Conservation (phyloP, 2,888 invertebrate species). For the Gryllus longicercus region DNA sequence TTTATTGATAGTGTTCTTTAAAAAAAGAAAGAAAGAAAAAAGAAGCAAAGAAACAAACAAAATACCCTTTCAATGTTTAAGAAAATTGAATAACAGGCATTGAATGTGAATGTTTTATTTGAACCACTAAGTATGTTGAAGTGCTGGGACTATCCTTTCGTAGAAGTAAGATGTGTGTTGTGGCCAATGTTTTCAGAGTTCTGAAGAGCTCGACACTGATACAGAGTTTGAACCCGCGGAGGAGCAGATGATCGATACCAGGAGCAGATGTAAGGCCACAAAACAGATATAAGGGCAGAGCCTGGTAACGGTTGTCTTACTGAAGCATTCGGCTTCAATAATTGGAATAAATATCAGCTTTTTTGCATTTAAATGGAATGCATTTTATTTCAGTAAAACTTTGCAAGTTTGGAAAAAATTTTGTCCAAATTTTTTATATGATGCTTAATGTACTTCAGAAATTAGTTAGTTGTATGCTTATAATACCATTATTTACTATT, state of each 20-base stretch:
- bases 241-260: conserved; percentile 64
- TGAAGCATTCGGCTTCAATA: too few relatives aligned
- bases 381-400: too few relatives aligned
- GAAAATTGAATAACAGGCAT: neutral
- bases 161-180: conserved; percentile 34
- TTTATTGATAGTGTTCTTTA: too few relatives aligned
- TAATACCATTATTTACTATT: too few relatives aligned
- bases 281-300: neutral
- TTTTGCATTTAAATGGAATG: too few relatives aligned
- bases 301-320: conserved; percentile 7
- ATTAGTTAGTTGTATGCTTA: too few relatives aligned
- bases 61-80: too few relatives aligned
- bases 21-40: too few relatives aligned
- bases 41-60: neutral
- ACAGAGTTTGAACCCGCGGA: conserved; percentile 67
- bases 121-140: neutral
- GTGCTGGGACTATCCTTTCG: conserved; percentile 22
- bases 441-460: too few relatives aligned
- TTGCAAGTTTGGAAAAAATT: too few relatives aligned
- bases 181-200: conserved; percentile 51
- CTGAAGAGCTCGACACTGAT: conserved; percentile 65
- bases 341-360: too few relatives aligned
- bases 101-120: neutral
- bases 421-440: too few relatives aligned
- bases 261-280: conserved; percentile 59